Evolutionary conservation across 2,888 invertebrate species (phyloP).

Genomic region (Hesperia comma): DNA sequence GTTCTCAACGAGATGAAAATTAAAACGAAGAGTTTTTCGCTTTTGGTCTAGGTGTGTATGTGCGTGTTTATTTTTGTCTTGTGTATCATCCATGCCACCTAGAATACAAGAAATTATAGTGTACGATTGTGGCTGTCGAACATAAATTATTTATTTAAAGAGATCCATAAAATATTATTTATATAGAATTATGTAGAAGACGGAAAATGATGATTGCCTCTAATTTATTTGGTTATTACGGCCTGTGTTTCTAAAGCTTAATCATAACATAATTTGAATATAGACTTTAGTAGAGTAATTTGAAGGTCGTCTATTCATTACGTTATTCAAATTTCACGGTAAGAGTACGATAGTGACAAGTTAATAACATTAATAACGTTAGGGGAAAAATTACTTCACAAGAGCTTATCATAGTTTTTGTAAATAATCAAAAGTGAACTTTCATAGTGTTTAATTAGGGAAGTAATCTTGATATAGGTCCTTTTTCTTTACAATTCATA

Average conservation of each 20-base stretch:
- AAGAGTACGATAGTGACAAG: slow-evolving; percentile 19
- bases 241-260: slow-evolving; percentile 1
- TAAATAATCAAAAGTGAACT: slow-evolving; percentile 6
- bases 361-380: slow-evolving; percentile 33
- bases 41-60: too few species aligned
- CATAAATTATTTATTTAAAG: too few species aligned
- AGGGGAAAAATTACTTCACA: slow-evolving; percentile 14
- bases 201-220: not conserved
- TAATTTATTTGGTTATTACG: slow-evolving; percentile 9
- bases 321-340: slow-evolving; percentile 20
- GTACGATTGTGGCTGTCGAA: too few species aligned
- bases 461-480: not conserved
- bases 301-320: slow-evolving; percentile 15
- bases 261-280: slow-evolving; percentile 17
- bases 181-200: too few species aligned
- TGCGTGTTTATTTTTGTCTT: too few species aligned
- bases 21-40: too few species aligned
- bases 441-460: not conserved
- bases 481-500: too few species aligned
- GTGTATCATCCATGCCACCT: too few species aligned
- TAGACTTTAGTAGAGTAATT: slow-evolving; percentile 9
- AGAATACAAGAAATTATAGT: too few species aligned
- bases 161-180: too few species aligned
- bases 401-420: not conserved
- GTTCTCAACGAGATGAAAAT: too few species aligned